A percentile compares a stretch with the other conserved stretches of the same genome.
Conservation (phyloP, 2,888 invertebrate species). For the Campoplex nolae region DNA sequence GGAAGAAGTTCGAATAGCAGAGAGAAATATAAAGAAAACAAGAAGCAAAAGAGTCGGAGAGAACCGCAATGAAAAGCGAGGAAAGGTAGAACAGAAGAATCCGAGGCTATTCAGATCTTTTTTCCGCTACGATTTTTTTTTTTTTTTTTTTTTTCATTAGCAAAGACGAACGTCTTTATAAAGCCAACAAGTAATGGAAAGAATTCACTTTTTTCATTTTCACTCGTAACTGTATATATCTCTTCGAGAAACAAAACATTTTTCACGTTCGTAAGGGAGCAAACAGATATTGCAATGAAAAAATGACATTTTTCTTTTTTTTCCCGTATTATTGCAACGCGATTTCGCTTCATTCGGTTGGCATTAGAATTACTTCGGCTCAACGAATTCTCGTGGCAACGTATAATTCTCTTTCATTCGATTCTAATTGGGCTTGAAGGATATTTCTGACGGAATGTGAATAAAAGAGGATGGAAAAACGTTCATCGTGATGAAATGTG, state of each 20-base stretch:
- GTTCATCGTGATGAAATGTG: conserved; percentile 52
- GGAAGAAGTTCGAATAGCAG: conserved; percentile 37
- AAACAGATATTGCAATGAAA: neutral
- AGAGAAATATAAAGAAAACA: conserved; percentile 67
- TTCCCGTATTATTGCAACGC: neutral
- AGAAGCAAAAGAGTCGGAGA: neutral
- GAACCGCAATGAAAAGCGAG: neutral
- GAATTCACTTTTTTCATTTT: conserved; percentile 18
- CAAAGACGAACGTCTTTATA: neutral
- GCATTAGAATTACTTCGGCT: neutral
- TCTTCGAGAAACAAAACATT: neutral
- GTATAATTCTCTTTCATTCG: neutral
- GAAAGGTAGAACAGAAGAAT: neutral
- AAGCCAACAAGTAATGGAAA: neutral
- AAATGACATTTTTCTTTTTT: neutral
- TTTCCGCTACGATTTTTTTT: neutral
- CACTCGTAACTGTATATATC: neutral
- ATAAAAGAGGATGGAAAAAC: conserved; percentile 1
- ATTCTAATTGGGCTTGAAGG: neutral
- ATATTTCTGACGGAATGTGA: neutral
- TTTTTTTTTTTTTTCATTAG: conserved; percentile 23
- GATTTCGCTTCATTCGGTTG: neutral
- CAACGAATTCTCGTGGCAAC: neutral
- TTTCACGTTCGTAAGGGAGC: neutral
- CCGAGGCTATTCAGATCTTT: conserved; percentile 1